A percentile compares a stretch with the other conserved stretches of the same genome.
phyloP scores from a whole-genome alignment of 2,797 vertebrate genomes.

The Pyrocephalus nanus region DNA sequence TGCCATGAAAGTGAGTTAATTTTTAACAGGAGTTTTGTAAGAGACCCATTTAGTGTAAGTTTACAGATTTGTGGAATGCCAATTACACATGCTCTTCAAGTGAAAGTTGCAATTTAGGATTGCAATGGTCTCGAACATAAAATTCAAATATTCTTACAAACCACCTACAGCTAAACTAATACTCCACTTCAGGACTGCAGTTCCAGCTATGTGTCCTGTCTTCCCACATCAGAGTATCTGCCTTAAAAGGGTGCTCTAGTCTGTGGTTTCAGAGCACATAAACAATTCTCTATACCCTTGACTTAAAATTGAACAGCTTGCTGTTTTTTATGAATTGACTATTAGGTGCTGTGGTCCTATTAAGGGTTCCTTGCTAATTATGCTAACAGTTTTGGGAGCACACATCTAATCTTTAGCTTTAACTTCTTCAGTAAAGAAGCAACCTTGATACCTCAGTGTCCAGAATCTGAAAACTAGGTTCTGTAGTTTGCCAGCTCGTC shows the following conservation, averaged over 20 bases:
- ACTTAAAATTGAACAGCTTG: neutral
- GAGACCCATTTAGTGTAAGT: neutral
- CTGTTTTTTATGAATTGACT: neutral
- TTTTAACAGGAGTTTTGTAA: conserved; percentile 16
- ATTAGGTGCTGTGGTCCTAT: neutral
- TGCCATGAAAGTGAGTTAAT: conserved; percentile 11
- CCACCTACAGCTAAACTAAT: neutral
- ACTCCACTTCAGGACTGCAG: neutral
- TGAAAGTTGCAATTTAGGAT: neutral
- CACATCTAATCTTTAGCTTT: neutral
- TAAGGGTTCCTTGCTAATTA: neutral
- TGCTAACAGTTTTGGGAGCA: neutral
- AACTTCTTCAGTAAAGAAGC: neutral
- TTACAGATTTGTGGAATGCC: neutral
- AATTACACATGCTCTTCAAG: neutral
- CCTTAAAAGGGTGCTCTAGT: neutral
- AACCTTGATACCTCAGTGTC: neutral
- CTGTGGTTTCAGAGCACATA: neutral
- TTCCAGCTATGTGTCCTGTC: neutral
- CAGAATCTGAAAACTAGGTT: neutral
- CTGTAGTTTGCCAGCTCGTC: neutral
- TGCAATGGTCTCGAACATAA: neutral
- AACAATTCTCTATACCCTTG: neutral
- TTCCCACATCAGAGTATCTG: neutral
- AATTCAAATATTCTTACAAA: neutral